Percentiles rank a stretch among this genome's conserved stretches.
Conservation (phyloP, 1,140 invertebrate species). For the Vanessa tameamea region DNA sequence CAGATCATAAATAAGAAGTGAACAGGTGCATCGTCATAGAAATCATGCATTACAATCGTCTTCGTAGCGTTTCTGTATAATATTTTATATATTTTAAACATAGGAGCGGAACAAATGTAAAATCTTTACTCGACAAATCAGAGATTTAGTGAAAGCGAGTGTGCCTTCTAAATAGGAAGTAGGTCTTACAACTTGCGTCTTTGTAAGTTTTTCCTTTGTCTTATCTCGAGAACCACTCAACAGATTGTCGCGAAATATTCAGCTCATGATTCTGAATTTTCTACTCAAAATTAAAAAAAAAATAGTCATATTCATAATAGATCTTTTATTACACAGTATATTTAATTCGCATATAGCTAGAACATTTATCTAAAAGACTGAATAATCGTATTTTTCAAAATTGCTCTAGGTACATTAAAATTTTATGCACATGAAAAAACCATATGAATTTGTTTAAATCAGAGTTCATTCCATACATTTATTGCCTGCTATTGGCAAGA, state of each 20-base stretch:
- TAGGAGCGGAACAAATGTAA: conserved; percentile 20
- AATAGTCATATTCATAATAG: conserved; percentile 30
- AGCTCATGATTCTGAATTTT: conserved; percentile 35
- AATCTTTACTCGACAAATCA: conserved; percentile 36
- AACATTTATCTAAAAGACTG: background rate
- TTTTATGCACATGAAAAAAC: conserved; percentile 29
- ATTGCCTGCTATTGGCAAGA: conserved; percentile 53
- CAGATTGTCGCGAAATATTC: conserved; percentile 44
- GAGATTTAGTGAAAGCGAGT: conserved; percentile 41
- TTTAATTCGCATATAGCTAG: background rate
- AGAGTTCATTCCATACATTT: conserved; percentile 45
- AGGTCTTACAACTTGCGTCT: conserved; percentile 46
- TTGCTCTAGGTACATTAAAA: conserved; percentile 6
- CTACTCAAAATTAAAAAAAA: conserved; percentile 35
- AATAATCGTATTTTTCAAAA: conserved; percentile 7
- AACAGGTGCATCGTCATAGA: conserved; percentile 53
- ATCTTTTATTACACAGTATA: background rate
- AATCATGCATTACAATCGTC: conserved; percentile 39
- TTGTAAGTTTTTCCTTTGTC: conserved; percentile 44
- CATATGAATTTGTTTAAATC: conserved; percentile 33
- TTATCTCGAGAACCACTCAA: conserved; percentile 44
- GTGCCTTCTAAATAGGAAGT: conserved; percentile 45
- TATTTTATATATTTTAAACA: conserved; percentile 25
- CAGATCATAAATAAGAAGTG: conserved; percentile 47
- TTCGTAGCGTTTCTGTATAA: conserved; percentile 2